Percentiles rank a stretch among this genome's conserved stretches.
Conservation (phyloP, 2,113 vertebrate genomes). For the Cervus canadensis region DNA sequence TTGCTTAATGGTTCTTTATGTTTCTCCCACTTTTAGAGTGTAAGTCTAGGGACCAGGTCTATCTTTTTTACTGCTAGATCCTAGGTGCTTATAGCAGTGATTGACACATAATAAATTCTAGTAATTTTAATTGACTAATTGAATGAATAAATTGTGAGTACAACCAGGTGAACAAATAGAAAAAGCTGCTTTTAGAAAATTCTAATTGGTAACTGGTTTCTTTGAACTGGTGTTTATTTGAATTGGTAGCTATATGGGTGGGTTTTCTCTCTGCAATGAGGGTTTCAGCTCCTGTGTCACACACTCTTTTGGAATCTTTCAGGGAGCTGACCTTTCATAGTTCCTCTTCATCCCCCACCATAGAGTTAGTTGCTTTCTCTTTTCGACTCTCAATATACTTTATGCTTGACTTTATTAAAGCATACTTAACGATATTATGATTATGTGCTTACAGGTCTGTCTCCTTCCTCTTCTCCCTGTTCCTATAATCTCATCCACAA, state of each 20-base stretch:
- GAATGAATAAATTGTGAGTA: neutral
- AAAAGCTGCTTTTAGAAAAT: neutral
- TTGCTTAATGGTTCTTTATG: neutral
- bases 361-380: neutral
- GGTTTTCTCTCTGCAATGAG: neutral
- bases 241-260: neutral
- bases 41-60: neutral
- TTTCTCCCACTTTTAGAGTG: neutral
- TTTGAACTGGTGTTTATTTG: neutral
- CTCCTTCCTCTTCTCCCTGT: neutral
- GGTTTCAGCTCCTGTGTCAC: neutral
- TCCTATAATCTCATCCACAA: neutral
- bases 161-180: neutral
- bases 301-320: neutral
- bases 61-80: neutral
- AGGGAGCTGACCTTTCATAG: neutral
- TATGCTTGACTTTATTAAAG: neutral
- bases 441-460: neutral
- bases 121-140: neutral
- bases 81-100: neutral
- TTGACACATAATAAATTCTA: neutral
- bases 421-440: neutral
- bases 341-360: neutral
- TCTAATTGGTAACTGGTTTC: neutral
- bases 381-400: neutral